Conservation (phyloP, 2,797 vertebrate genomes). For the Myotis pilosus region DNA sequence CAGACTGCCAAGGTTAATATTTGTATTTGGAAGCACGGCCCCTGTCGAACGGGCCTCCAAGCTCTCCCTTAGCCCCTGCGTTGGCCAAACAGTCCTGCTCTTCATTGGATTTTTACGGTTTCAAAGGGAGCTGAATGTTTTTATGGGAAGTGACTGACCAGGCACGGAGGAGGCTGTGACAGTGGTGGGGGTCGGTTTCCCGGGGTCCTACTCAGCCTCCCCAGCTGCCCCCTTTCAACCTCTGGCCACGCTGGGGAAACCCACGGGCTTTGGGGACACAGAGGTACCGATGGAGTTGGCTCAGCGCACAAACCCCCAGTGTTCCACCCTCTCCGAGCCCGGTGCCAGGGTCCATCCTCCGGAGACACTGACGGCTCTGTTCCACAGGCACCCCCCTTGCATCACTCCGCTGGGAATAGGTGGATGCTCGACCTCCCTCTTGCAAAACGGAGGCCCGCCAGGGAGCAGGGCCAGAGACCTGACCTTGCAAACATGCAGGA, state of each 20-base stretch:
- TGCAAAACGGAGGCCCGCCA: neutral
- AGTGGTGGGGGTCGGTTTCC: constrained; percentile 26
- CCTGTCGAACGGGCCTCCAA: constrained; percentile 81
- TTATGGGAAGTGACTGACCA: constrained; percentile 58
- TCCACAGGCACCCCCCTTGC: neutral
- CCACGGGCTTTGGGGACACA: constrained; percentile 10
- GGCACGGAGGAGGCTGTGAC: neutral
- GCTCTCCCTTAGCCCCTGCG: constrained; percentile 83
- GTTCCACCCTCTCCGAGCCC: constrained; percentile 23
- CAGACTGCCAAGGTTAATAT: constrained; percentile 85
- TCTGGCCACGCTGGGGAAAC: neutral
- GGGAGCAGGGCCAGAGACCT: neutral
- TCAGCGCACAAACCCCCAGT: constrained; percentile 52
- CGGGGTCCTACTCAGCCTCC: constrained; percentile 41
- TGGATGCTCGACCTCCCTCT: neutral
- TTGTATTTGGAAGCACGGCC: constrained; percentile 85
- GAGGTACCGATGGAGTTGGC: neutral
- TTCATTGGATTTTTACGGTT: constrained; percentile 80
- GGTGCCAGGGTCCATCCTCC: neutral
- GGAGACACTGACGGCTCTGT: neutral
- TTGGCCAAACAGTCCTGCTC: constrained; percentile 81
- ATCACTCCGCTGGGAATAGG: neutral
- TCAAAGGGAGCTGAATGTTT: constrained; percentile 80
- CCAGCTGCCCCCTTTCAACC: neutral
- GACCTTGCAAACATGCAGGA: neutral